A percentile compares a stretch with the other conserved stretches of the same genome.
Evolutionary conservation across 2,113 vertebrate species (phyloP).

Genomic region (Saccopteryx leptura): DNA sequence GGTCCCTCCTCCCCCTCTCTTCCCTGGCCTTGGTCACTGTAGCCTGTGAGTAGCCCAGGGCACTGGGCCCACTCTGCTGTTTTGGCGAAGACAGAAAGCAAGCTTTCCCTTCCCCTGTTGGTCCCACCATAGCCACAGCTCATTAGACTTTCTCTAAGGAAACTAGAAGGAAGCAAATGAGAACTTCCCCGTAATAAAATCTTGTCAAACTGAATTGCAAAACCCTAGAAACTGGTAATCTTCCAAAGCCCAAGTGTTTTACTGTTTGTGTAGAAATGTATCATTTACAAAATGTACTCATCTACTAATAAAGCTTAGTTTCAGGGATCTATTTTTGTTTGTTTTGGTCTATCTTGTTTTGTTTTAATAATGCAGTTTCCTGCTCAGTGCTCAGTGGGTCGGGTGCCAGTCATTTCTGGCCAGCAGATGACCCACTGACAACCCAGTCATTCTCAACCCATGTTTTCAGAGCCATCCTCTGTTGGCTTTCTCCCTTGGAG

Average conservation of each 20-base stretch:
- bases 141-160: background rate
- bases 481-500: background rate
- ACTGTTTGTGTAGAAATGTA: background rate
- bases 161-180: background rate
- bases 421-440: background rate
- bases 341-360: background rate
- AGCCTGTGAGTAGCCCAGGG: background rate
- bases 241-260: background rate
- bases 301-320: background rate
- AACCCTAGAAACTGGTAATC: background rate
- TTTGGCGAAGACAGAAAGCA: background rate
- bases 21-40: too few species aligned
- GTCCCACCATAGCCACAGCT: background rate
- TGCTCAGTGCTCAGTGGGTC: background rate
- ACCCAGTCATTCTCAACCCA: background rate
- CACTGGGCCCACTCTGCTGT: background rate
- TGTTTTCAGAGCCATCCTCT: background rate
- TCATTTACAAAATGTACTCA: background rate
- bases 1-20: accelerated
- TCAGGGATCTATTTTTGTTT: background rate
- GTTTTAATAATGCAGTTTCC: background rate
- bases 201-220: background rate
- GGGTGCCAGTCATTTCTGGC: background rate
- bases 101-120: background rate
- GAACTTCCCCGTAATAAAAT: background rate